These are phyloP conservation scores for Poecilia velifera DNA, from an alignment of 2,797 vertebrate genomes.

Conservation along the genomic window DNA sequence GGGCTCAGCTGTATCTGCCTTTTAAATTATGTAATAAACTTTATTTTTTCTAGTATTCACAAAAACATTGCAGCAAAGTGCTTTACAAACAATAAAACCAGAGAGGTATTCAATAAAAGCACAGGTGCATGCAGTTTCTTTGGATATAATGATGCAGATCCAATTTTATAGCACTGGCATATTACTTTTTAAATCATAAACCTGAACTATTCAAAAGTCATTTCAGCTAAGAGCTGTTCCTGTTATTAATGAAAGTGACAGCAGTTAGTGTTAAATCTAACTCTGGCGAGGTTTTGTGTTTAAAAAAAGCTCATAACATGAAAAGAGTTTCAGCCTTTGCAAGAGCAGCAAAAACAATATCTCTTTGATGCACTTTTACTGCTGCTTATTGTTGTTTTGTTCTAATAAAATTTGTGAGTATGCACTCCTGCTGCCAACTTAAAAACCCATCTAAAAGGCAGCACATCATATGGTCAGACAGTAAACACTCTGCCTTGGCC, in stretches of 20 bases:
- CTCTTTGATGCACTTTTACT: constrained; percentile 52
- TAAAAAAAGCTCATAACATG: constrained; percentile 30
- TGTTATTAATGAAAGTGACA: constrained; percentile 28
- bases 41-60: constrained; percentile 56
- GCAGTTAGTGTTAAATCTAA: constrained; percentile 31
- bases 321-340: constrained; percentile 5
- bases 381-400: constrained; percentile 49
- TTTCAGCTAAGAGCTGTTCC: constrained; percentile 22
- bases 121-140: constrained; percentile 43
- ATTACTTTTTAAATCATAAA: constrained; percentile 52
- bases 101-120: constrained; percentile 30
- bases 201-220: constrained; percentile 29
- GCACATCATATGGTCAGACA: constrained; percentile 64
- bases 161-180: constrained; percentile 28
- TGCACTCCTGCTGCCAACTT: constrained; percentile 72
- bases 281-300: constrained; percentile 13
- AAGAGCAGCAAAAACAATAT: constrained; percentile 40
- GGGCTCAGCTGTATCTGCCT: constrained; percentile 67
- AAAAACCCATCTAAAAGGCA: constrained; percentile 75
- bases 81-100: constrained; percentile 61
- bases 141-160: constrained; percentile 40
- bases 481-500: constrained; percentile 68
- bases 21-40: constrained; percentile 67
- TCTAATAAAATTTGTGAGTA: constrained; percentile 67
- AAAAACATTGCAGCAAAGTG: constrained; percentile 39